These are phyloP conservation scores for Cyclura pinguis DNA, from an alignment of 2,797 vertebrate genomes.

Conservation along the genomic window DNA sequence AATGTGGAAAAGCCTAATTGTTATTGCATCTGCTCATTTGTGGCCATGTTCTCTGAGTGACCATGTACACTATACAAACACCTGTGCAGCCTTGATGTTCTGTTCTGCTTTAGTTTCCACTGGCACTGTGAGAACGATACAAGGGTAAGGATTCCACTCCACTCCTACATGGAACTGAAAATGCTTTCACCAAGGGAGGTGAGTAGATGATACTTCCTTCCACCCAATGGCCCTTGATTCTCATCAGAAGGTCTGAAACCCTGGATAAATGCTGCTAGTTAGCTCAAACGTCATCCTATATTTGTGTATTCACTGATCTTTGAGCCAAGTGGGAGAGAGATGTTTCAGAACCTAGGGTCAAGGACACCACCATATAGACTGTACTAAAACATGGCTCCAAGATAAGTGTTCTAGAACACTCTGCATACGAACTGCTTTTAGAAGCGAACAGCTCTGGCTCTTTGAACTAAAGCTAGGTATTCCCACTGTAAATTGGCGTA, in stretches of 20 bases:
- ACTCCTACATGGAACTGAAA: too few relatives aligned
- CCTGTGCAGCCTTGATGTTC: not conserved
- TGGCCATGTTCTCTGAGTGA: not conserved
- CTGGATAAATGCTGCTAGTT: not conserved
- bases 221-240: not conserved
- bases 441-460: not conserved
- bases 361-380: not conserved
- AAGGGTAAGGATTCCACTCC: not conserved
- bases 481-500: not conserved
- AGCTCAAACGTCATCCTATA: not conserved
- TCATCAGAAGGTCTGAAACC: not conserved
- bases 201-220: not conserved
- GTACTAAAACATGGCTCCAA: not conserved
- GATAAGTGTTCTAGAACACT: not conserved
- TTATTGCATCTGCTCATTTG: not conserved
- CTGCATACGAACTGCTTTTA: not conserved
- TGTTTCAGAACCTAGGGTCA: not conserved
- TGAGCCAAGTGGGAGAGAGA: too few relatives aligned
- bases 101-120: not conserved
- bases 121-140: not conserved
- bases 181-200: too few relatives aligned
- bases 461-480: not conserved
- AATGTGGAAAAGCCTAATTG: not conserved
- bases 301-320: not conserved
- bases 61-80: not conserved